These are phyloP conservation scores for Callocephalon fimbriatum DNA, from an alignment of 2,113 vertebrate genomes.

Conservation along the genomic window DNA sequence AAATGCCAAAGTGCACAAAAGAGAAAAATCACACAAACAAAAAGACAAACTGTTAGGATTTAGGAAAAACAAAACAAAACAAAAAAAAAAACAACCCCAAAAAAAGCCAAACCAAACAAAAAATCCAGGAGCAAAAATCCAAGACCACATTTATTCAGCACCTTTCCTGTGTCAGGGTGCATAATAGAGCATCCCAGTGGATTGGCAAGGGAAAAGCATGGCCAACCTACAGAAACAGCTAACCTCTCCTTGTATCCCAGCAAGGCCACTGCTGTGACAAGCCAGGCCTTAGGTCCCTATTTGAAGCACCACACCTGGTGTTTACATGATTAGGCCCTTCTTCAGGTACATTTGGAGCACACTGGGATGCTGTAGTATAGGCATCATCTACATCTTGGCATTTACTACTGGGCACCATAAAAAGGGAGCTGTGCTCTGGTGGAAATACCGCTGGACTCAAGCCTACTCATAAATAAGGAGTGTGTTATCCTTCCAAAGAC, in stretches of 20 bases:
- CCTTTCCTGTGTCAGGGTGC: not conserved
- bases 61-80: not conserved
- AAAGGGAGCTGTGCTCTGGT: not conserved
- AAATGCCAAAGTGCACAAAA: not conserved
- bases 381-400: not conserved
- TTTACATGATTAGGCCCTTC: not conserved
- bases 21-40: not conserved
- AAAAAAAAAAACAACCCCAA: not conserved
- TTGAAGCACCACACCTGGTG: not conserved
- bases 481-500: not conserved
- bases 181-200: accelerated
- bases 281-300: not conserved
- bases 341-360: not conserved
- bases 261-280: not conserved
- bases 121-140: accelerated
- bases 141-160: not conserved
- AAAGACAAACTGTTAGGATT: not conserved
- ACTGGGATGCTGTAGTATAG: not conserved
- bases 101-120: not conserved
- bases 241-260: too few relatives aligned
- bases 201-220: not conserved
- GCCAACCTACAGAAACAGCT: not conserved
- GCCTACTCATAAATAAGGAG: not conserved
- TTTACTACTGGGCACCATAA: not conserved
- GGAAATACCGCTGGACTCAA: not conserved